Evolutionary conservation across 2,797 vertebrate genomes (phyloP), one percentile per base, ranked within the genome.

Genomic region (Pangasius macronema): DNA sequence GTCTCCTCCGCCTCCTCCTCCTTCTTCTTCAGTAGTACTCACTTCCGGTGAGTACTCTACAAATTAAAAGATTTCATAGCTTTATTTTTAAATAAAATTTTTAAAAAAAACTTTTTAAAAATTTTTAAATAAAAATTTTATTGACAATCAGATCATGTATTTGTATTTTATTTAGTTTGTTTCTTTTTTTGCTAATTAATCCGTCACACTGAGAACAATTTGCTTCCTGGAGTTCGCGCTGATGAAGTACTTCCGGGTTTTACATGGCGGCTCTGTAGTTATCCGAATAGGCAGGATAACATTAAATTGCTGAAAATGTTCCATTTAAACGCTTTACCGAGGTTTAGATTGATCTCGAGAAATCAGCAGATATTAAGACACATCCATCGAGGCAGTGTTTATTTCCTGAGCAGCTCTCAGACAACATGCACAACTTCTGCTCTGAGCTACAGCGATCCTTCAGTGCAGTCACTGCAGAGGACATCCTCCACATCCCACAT

Each of bases 271-370:
- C 20, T 16, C 22, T 75, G 6, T 7, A 13, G 68, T 61, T 3
- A 30, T 65, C 77, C 10, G 27, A 42, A 20, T 11, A 75, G 68
- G 30, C 53, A 30, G 42, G 9, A 24, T 14, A 46, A n/a, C 2
- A 3, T 4, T 42, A 20, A 63, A 8, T 24, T 67, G 55, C 0
- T 39, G 13, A 87, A 81, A 70, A 91, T 90, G 88, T 84, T 75
- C 20, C 22, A 75, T 7, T 9, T 89, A 33, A 73, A 80, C 18
- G 36, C 77, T 24, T 77, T 86, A 61, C 39, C 27, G 3, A 30
- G 70, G n/a, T 53, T 85, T 36, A 83, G 84, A 39, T 42, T 42
- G 42, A 27, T 87, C 11, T 83, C 65, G 18, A 76, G 68, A 85
- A 83, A 76, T 9, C 82, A 70, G 0, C 86, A 51, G 27, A 39